Conservation (phyloP, 1,140 invertebrate species). For the Neodiprion virginianus region DNA sequence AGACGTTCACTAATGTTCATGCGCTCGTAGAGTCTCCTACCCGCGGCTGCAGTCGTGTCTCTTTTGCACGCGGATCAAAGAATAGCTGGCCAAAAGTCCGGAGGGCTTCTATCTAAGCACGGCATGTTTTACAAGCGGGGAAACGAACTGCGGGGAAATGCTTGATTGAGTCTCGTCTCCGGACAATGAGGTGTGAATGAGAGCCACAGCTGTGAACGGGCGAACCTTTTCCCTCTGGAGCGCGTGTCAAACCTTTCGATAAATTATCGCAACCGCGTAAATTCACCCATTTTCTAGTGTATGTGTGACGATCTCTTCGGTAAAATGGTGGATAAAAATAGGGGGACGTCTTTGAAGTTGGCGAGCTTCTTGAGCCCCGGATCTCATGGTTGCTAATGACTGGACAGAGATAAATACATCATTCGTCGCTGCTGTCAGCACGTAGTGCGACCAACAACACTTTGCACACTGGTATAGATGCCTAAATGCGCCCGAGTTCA, state of each 20-base stretch:
- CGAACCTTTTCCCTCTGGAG: too few relatives aligned
- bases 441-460: background rate
- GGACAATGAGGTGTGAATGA: too few relatives aligned
- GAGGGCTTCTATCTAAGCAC: too few relatives aligned
- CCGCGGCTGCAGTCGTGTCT: too few relatives aligned
- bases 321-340: background rate
- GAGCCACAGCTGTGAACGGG: too few relatives aligned
- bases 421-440: conserved; percentile 4
- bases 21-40: too few relatives aligned
- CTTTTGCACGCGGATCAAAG: too few relatives aligned
- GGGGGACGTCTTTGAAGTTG: background rate
- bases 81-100: too few relatives aligned
- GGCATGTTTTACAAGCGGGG: too few relatives aligned
- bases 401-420: conserved; percentile 3
- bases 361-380: background rate
- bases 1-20: too few relatives aligned
- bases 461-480: background rate
- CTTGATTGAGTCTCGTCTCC: background rate
- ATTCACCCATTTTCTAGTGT: background rate
- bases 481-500: too few relatives aligned
- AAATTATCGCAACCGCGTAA: background rate
- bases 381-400: background rate
- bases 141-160: background rate
- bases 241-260: too few relatives aligned
- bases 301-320: background rate